Base-by-base conservation (phyloP, 2,888 invertebrate genomes). In the Microctonus aethiopoides region DNA sequence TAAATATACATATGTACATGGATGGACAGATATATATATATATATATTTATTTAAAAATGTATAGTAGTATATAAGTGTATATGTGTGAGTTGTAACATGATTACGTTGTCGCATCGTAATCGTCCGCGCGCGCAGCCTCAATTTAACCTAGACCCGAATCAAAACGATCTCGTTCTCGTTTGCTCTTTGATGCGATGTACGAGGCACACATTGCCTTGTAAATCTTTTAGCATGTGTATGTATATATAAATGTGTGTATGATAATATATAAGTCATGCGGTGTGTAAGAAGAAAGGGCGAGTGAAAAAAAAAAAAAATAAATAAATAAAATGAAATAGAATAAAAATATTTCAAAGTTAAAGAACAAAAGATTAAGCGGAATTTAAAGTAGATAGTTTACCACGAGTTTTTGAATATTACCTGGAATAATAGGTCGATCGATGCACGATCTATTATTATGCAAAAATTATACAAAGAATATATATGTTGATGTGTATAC, bases 361-460 rank as follows among this genome's bases (percentile, higher is more conserved):
- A 13, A 46, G 46, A 62, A 62, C 24, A 41, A 41, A 62, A 26
- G 46, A 62, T 41, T 10, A 62, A 62, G 29, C 11, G 32, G 29
- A 32, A 57, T 16, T 62, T 41, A 46, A 46, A 46, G 46, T 46
- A 16, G 46, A 46, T 46, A 46, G 46, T 46, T 46, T 9, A n/a
- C 16, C n/a, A n/a, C 16, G 9, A 46, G 34, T 39, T 62, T 62
- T 62, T 46, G 51, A 24, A 61, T 16, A 62, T 46, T 46, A 62
- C 26, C 62, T 62, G 56, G 36, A 51, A 64, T 70, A 70, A 70
- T 70, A 65, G 70, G 70, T 70, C 70, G 65, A 70, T 70, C 70
- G 70, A 70, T 70, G 54, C 39, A 61, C 60, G 60, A 70, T 70
- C 70, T 70, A 70, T 70, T 70, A 70, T 70, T 70, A 70, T 70